Conservation (phyloP, 2,888 invertebrate species). For the Limnephilus auricula region DNA sequence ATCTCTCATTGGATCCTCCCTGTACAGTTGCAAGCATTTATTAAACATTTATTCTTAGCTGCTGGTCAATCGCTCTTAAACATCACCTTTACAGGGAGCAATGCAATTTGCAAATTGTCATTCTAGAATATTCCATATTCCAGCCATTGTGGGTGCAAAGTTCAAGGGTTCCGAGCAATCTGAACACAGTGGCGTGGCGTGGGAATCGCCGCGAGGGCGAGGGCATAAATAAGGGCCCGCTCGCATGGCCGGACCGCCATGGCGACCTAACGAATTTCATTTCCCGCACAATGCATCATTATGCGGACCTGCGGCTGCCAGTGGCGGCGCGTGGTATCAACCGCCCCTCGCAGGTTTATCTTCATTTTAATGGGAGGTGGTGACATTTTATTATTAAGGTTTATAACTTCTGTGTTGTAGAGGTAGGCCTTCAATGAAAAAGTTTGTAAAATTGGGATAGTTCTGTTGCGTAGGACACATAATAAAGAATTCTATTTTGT, state of each 20-base stretch:
- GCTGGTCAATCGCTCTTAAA: too few relatives aligned
- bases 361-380: background rate
- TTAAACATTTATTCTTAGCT: too few relatives aligned
- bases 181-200: conserved; percentile 24
- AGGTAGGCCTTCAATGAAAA: background rate
- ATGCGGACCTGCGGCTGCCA: conserved; percentile 33
- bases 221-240: conserved; percentile 35
- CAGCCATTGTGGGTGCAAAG: conserved; percentile 4
- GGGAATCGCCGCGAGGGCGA: background rate
- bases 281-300: conserved; percentile 39
- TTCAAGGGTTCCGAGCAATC: conserved; percentile 23
- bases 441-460: too few relatives aligned
- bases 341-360: background rate
- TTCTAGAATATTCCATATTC: background rate
- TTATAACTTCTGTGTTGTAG: background rate
- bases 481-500: too few relatives aligned
- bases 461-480: too few relatives aligned
- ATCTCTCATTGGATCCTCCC: too few relatives aligned
- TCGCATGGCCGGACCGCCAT: conserved; percentile 24
- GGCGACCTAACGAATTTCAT: conserved; percentile 36
- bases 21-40: too few relatives aligned
- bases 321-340: conserved; percentile 2
- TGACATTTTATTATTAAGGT: background rate
- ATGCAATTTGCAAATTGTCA: conserved; percentile 12
- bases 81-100: background rate